Conservation (phyloP, 2,113 vertebrate genomes). For the Phrynosoma blainvillii region DNA sequence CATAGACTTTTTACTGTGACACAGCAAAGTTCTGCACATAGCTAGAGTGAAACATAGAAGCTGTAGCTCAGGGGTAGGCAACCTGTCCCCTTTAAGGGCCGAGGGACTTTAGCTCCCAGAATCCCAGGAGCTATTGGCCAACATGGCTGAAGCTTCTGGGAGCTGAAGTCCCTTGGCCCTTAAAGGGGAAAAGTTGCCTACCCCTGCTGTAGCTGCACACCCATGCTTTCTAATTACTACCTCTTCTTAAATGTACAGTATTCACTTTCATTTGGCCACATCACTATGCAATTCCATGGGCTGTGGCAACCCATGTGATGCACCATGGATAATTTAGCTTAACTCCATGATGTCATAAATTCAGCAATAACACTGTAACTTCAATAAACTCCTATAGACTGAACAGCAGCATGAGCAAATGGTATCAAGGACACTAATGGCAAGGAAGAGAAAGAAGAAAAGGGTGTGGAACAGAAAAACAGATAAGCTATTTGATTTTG, state of each 20-base stretch:
- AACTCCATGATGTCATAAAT: neutral
- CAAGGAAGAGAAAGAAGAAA: neutral
- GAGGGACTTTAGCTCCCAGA: no score
- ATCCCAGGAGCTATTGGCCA: no score
- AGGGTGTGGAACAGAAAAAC: neutral
- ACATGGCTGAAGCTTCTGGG: no score
- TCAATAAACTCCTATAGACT: neutral
- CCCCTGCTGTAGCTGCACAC: neutral
- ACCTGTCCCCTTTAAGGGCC: no score
- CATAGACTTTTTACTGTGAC: neutral
- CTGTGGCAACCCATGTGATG: neutral
- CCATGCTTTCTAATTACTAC: neutral
- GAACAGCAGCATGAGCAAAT: neutral
- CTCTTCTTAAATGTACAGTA: neutral
- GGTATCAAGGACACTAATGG: neutral
- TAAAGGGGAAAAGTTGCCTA: no score
- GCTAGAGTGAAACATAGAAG: neutral
- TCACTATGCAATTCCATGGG: neutral
- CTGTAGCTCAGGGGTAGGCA: no score
- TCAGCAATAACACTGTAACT: neutral
- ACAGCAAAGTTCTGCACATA: neutral
- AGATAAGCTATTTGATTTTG: neutral
- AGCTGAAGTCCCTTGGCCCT: no score
- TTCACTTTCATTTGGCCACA: neutral
- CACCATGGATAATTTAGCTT: neutral